A percentile compares a stretch with the other conserved stretches of the same genome.
Conservation (phyloP, 2,113 vertebrate species). For the Phaethornis superciliosus region DNA sequence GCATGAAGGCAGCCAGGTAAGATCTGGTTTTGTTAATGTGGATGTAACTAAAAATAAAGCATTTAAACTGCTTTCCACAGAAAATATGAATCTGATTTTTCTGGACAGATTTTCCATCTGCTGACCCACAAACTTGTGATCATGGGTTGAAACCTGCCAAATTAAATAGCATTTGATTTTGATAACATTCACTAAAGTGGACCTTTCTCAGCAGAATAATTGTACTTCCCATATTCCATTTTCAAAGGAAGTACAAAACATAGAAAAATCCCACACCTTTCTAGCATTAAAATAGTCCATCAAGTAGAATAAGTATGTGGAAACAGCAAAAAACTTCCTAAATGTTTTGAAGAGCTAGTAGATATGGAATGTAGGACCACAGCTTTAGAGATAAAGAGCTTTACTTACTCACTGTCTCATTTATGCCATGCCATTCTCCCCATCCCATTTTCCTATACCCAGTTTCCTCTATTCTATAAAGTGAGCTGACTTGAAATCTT, state of each 20-base stretch:
- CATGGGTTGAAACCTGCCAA: not conserved
- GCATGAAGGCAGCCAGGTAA: not conserved
- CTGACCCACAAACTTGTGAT: not conserved
- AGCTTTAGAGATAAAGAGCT: not conserved
- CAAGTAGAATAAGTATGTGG: not conserved
- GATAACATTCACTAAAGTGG: not conserved
- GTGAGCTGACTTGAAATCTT: not conserved
- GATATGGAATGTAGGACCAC: not conserved
- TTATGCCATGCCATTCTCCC: not conserved
- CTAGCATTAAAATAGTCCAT: not conserved
- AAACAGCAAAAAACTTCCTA: not conserved
- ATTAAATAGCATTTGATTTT: not conserved
- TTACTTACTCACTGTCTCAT: not conserved
- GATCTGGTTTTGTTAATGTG: not conserved
- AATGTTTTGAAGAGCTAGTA: not conserved
- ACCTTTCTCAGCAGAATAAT: not conserved
- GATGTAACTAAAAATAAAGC: not conserved
- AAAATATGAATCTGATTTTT: not conserved
- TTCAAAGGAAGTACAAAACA: not conserved
- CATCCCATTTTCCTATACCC: not conserved
- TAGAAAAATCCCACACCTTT: not conserved
- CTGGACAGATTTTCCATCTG: not conserved
- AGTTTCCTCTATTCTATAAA: not conserved
- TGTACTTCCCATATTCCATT: not conserved
- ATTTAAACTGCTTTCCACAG: not conserved